phyloP scores from a whole-genome alignment of 2,888 invertebrate species.

The Ferdinandea cuprea region DNA sequence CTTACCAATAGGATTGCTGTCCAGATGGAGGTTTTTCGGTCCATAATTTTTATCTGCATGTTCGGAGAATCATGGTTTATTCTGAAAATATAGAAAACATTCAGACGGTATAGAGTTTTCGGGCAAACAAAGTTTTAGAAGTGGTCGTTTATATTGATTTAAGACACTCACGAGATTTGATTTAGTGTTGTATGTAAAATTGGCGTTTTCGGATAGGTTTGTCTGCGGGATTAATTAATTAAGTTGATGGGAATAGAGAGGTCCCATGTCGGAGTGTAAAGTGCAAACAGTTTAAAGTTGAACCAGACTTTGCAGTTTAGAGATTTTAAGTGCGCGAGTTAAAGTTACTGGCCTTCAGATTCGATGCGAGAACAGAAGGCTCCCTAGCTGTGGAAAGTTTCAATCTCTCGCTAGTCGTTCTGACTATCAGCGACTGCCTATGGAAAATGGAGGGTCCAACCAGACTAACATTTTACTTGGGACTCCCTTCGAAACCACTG shows the following conservation, averaged over 20 bases:
- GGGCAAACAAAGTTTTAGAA: constrained; percentile 14
- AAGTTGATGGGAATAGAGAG: not conserved
- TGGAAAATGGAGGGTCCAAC: too few relatives aligned
- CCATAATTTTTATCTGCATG: constrained; percentile 81
- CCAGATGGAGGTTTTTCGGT: constrained; percentile 78
- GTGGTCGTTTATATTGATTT: constrained; percentile 3
- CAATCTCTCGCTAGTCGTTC: too few relatives aligned
- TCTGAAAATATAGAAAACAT: constrained; percentile 75
- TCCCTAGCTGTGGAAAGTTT: not conserved
- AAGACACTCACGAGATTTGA: constrained; percentile 22
- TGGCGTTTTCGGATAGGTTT: too few relatives aligned
- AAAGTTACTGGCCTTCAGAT: too few relatives aligned
- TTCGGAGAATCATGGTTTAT: constrained; percentile 81
- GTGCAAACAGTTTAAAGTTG: not conserved
- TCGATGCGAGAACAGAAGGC: not conserved
- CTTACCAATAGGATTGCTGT: constrained; percentile 81
- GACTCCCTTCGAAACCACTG: too few relatives aligned
- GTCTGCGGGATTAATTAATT: constrained; percentile 1
- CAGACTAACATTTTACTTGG: too few relatives aligned
- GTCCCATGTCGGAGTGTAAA: not conserved
- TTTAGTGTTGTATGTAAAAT: not conserved
- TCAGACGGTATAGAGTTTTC: constrained; percentile 20
- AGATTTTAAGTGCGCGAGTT: not conserved
- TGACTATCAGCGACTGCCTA: too few relatives aligned
- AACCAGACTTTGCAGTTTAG: not conserved